Evolutionary conservation across 2,113 vertebrate genomes (phyloP).

Genomic region (Entosphenus tridentatus): DNA sequence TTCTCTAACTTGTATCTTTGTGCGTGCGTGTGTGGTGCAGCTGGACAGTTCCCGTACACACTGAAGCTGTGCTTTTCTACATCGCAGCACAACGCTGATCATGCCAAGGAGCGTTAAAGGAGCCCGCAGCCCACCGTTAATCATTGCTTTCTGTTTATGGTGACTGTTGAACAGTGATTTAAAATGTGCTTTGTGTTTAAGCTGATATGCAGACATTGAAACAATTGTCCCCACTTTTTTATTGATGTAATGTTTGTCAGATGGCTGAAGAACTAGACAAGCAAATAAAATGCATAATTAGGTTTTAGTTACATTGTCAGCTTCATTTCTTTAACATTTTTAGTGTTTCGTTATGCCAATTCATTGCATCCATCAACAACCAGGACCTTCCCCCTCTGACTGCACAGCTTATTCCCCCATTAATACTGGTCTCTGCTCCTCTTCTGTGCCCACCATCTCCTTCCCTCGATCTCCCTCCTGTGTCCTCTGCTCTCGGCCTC

Average conservation of each 20-base stretch:
- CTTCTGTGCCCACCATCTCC: too few relatives aligned
- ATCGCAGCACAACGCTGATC: slow-evolving; percentile 32
- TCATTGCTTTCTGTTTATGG: background rate
- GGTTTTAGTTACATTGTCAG: too few relatives aligned
- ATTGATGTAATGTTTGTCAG: background rate
- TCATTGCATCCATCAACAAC: too few relatives aligned
- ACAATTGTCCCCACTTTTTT: background rate
- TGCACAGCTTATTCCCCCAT: too few relatives aligned
- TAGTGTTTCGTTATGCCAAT: too few relatives aligned
- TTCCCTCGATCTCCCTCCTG: too few relatives aligned
- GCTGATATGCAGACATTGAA: background rate
- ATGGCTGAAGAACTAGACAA: too few relatives aligned
- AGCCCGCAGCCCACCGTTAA: background rate
- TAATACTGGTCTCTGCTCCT: too few relatives aligned
- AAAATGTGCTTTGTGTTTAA: background rate
- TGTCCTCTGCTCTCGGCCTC: too few relatives aligned
- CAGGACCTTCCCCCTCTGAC: too few relatives aligned
- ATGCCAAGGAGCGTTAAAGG: background rate
- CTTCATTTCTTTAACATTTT: too few relatives aligned
- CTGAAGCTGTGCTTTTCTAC: slow-evolving; percentile 80
- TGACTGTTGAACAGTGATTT: background rate
- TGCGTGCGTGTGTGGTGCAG: slow-evolving; percentile 16
- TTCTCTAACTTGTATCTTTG: background rate
- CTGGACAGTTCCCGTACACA: slow-evolving; percentile 66
- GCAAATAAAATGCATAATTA: too few relatives aligned